phyloP scores from a whole-genome alignment of 2,888 invertebrate species.

The Harpalus rubripes region DNA sequence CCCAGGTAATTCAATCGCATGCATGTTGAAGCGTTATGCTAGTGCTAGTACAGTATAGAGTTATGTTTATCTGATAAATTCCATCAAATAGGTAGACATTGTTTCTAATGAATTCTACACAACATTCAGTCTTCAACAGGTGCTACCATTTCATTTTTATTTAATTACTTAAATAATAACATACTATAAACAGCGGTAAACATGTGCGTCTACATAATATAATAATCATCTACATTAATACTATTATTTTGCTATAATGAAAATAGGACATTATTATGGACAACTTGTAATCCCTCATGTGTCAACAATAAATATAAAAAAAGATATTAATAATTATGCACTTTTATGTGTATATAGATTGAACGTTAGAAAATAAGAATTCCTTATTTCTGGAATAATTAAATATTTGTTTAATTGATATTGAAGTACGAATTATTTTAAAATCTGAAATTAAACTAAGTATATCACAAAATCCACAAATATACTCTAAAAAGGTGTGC shows the following conservation, averaged over 20 bases:
- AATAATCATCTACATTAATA: constrained; percentile 42
- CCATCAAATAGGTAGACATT: constrained; percentile 40
- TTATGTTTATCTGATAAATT: constrained; percentile 41
- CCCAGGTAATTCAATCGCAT: constrained; percentile 28
- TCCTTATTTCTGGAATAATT: no score
- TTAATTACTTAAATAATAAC: constrained; percentile 43
- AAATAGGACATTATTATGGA: neutral
- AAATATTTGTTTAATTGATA: no score
- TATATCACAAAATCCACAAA: no score
- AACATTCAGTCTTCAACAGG: constrained; percentile 51
- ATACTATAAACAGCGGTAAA: constrained; percentile 11
- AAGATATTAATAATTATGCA: no score
- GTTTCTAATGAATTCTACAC: constrained; percentile 44
- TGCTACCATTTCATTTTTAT: constrained; percentile 51
- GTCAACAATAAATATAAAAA: no score
- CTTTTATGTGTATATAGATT: no score
- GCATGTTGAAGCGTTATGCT: constrained; percentile 5
- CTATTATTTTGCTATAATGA: constrained; percentile 31
- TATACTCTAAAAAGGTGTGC: no score
- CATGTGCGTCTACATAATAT: neutral
- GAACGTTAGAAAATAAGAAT: no score
- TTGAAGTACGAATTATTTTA: no score
- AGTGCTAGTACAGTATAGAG: constrained; percentile 17
- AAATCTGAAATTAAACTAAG: no score
- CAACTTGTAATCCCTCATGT: no score